Evolutionary conservation across 2,888 invertebrate species (phyloP).

Genomic region (Pocota personata): DNA sequence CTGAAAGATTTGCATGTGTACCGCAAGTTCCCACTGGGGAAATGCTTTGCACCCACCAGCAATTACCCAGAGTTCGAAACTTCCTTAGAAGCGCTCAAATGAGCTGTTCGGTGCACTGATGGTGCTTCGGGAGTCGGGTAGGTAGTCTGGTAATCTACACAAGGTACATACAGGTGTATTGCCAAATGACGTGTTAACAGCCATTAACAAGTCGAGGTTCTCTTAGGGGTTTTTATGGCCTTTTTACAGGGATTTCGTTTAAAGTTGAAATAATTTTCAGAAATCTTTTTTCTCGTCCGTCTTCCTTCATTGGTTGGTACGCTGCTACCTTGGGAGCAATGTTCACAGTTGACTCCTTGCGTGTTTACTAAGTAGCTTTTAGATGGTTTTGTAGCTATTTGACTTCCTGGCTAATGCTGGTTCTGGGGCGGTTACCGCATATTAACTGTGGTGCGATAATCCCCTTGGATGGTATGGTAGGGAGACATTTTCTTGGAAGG

Average conservation of each 20-base stretch:
- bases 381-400: slow-evolving; percentile 55
- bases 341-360: slow-evolving; percentile 57
- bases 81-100: slow-evolving; percentile 62
- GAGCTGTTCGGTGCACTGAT: slow-evolving; percentile 20
- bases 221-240: slow-evolving; percentile 67
- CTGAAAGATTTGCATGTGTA: slow-evolving; percentile 63
- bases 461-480: not conserved
- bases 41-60: slow-evolving; percentile 49
- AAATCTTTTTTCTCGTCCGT: not conserved
- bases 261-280: slow-evolving; percentile 66
- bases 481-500: slow-evolving; percentile 31
- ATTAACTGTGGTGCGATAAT: slow-evolving; percentile 62
- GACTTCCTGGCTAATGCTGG: slow-evolving; percentile 58
- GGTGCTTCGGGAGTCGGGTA: not conserved
- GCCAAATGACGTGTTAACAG: slow-evolving; percentile 74
- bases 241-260: slow-evolving; percentile 72
- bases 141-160: slow-evolving; percentile 24
- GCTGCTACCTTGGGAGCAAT: slow-evolving; percentile 29
- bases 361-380: slow-evolving; percentile 70
- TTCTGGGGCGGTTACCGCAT: slow-evolving; percentile 48
- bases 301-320: not conserved
- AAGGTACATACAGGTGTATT: slow-evolving; percentile 67
- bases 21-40: slow-evolving; percentile 35
- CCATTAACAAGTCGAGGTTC: slow-evolving; percentile 69
- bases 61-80: slow-evolving; percentile 37